Evolutionary conservation across 2,797 vertebrate genomes (phyloP), one percentile per base, ranked within the genome.

Genomic region (Trematomus bernacchii): DNA sequence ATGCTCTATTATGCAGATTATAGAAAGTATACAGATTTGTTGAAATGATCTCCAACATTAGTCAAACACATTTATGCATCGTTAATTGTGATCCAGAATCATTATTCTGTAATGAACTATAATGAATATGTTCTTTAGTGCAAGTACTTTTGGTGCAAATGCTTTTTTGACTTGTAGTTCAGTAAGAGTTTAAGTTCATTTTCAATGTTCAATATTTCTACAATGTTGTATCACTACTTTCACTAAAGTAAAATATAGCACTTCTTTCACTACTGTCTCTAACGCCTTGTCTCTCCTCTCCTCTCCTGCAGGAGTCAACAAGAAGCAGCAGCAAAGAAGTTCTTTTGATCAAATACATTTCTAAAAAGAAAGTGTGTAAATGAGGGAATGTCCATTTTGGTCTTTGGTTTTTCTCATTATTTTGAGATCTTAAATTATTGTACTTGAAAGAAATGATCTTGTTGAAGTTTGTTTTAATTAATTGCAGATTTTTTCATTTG

Each of bases 251-350:
- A 9, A 18, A 18, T 30, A 37, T 50, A 19, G 30, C 14, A 14
- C 46, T 19, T 33, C 40, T 19, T 48, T 12, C 46, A 37, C 18
- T 14, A 12, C 43, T 7, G 33, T 54, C 4, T 59, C 14, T 82
- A 58, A 85, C 15, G 5, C 15, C 57, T 40, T 80, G 2, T 23
- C 1, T 81, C 7, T 66, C 12, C 73, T 82, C 68, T 58, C 27
- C 27, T 37, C 33, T 62, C 43, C 59, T 84, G 11, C 86, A 99
- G 98, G 94, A 97, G 94, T 95, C 98, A 99, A 87, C 97, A 99
- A 91, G 98, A 99, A 97, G 98, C 98, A 89, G 98, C 98, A 65
- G 98, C 98, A 59, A 99, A 99, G 95, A 99, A 99, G 90, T 99
- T 99, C 95, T 99, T 99, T 97, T 99, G 98, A 99, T 96, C 91